These are phyloP conservation scores for Callinectes sapidus DNA, from an alignment of 2,888 invertebrate species.

Conservation along the genomic window DNA sequence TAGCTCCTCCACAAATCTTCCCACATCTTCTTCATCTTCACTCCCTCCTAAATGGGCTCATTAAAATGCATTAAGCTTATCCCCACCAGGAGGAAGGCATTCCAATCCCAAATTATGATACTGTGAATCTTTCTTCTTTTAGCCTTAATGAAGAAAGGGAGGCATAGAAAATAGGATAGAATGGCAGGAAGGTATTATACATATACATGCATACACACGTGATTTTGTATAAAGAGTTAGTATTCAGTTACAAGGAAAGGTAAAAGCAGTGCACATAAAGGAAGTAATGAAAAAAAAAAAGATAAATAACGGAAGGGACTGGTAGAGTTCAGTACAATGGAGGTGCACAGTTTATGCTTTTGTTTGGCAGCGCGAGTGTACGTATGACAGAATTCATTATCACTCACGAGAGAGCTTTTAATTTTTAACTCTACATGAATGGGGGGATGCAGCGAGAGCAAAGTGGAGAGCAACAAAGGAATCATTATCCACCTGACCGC, in stretches of 20 bases:
- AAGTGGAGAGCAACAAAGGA: not conserved
- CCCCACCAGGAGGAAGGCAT: not conserved
- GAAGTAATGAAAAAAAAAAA: not conserved
- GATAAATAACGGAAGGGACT: not conserved
- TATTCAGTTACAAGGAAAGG: not conserved
- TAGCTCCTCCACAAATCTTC: not conserved
- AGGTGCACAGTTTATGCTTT: not conserved
- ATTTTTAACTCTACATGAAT: not conserved
- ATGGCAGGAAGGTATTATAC: not conserved
- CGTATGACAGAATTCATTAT: not conserved
- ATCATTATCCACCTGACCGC: not conserved
- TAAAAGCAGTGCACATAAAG: not conserved
- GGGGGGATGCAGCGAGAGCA: not conserved
- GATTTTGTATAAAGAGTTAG: not conserved
- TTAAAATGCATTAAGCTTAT: constrained; percentile 17
- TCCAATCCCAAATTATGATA: not conserved
- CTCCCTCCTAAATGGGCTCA: not conserved
- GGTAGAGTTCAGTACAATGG: not conserved
- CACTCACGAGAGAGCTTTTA: not conserved
- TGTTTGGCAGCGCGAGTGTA: not conserved
- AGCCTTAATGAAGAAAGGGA: not conserved
- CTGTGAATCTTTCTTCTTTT: not conserved
- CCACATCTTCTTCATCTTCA: not conserved
- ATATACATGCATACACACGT: not conserved
- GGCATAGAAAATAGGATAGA: not conserved